Evolutionary conservation across 37 sponge, comb jelly and placozoan genomes (phyloP), one percentile per base, ranked within the genome.

Genomic region (Corticium candelabrum): DNA sequence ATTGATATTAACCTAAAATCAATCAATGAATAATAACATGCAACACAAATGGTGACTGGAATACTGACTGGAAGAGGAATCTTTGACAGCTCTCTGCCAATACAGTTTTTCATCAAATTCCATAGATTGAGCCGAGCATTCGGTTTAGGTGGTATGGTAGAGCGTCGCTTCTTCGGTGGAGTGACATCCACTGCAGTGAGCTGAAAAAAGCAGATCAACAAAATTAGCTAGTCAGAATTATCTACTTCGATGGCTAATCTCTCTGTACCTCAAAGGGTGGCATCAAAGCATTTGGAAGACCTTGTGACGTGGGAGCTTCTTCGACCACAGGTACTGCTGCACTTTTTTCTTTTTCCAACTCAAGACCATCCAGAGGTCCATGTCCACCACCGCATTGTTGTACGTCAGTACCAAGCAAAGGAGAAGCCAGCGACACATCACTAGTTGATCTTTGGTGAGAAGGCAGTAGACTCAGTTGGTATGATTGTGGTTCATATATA

Each of bases 81-180:
- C 82, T 86, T 88, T 69, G 95, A 89, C 37, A 97, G 88, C 68
- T 97, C 99, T 67, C 84, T 91, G 1, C 99, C 99, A 77, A 97
- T 91, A 70, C 99, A 94, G 85, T 97, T 97, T 86, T 94, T 97
- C 88, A 97, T 87, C 39, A 97, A 80, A 34, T 50, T 68, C 99
- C 99, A 97, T 41, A 91, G 85, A 77, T 87, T 94, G n/a, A 94
- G 75, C 27, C 85, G 80, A 40, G 39, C 38, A 68, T 80, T 82
- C 11, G 99, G 99, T 34, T 87, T 87, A 34, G 88, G 89, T 1
- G 90, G 81, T 3, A 97, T 87, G 68, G 74, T 74, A 0, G 39
- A 62, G 27, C 96, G 71, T 30, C 96, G 41, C 7, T 76, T 39
- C 0, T 79, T 72, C 62, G 62, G 15, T 27, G 15, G 62, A 27